Evolutionary conservation across 2,797 vertebrate genomes (phyloP), one percentile per base, ranked within the genome.

Genomic region (Babyrousa celebensis): DNA sequence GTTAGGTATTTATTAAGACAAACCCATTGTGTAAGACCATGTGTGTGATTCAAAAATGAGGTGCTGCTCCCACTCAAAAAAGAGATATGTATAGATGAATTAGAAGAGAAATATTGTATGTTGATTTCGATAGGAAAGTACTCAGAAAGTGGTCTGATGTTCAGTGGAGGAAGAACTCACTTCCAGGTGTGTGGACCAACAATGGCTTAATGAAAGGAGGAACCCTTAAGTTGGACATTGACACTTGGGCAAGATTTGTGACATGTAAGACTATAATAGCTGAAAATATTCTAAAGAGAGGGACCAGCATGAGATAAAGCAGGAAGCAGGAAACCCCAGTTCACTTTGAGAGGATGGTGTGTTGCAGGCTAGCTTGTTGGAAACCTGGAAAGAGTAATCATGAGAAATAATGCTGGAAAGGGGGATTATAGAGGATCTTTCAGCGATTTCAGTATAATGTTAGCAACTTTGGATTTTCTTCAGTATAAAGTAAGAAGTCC

Each of bases 1-100:
- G 85, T 91, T 85, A 97, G 89, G 89, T 87, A 87, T 71, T 92
- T 88, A 94, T 4, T 32, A 83, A 89, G 74, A 85, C 68, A 82
- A 78, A 29, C 5, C 40, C 79, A 67, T 85, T 95, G 62, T 96
- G 27, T 88, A 71, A 5, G 36, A 27, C 60, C 67, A 17, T 88
- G 78, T 87, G 74, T 89, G 54, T 80, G 82, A 97, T 94, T 97
- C 43, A 43, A 72, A 95, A 78, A 36, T 70, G 79, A 94, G 70
- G 65, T 85, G 56, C 25, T 63, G 6, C 85, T 85, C n/a, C 43
- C 12, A 23, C n/a, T 77, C 16, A 77, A 68, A 68, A 95, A 75
- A 68, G 63, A 85, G 36, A 48, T 83, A 75, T 48, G 43, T 80
- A 43, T 48, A 86, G 86, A 72, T 91, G 79, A 95, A 85, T 96